A percentile compares a stretch with the other conserved stretches of the same genome.
phyloP scores from a whole-genome alignment of 2,797 vertebrate genomes.

The Thripadectes ignobilis region DNA sequence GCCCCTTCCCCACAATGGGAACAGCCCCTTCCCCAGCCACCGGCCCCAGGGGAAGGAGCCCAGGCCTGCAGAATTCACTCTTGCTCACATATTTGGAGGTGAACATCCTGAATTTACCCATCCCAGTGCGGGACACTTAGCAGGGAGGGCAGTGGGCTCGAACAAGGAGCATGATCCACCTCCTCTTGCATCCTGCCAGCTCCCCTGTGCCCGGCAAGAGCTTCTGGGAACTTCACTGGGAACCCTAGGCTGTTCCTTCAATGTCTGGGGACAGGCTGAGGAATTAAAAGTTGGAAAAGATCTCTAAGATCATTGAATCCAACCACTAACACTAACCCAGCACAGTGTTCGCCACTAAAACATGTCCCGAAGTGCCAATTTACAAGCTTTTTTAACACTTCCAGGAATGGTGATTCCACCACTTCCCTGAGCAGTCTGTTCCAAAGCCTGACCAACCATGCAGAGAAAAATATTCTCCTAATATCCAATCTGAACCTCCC shows the following conservation, averaged over 20 bases:
- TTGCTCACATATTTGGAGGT: background rate
- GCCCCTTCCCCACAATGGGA: background rate
- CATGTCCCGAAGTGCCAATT: too few relatives aligned
- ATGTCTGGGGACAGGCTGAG: too few relatives aligned
- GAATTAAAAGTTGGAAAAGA: background rate
- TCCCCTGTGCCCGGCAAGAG: too few relatives aligned
- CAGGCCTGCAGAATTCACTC: background rate
- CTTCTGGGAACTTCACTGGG: background rate
- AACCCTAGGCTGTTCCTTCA: background rate
- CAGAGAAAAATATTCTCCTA: too few relatives aligned
- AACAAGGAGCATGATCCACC: background rate
- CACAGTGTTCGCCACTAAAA: background rate
- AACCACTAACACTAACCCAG: background rate
- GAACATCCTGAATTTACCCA: background rate
- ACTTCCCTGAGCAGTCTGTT: too few relatives aligned
- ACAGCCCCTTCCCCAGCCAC: background rate
- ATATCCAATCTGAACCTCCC: too few relatives aligned
- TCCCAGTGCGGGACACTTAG: accelerated
- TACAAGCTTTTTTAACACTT: background rate
- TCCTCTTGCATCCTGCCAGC: background rate
- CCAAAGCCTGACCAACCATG: too few relatives aligned
- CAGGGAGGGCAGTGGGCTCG: background rate
- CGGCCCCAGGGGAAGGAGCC: background rate
- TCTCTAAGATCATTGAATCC: too few relatives aligned
- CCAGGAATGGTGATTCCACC: background rate